Evolutionary conservation across 2,888 invertebrate species (phyloP), one percentile per base, ranked within the genome.

Genomic region (Entomobrya proxima): DNA sequence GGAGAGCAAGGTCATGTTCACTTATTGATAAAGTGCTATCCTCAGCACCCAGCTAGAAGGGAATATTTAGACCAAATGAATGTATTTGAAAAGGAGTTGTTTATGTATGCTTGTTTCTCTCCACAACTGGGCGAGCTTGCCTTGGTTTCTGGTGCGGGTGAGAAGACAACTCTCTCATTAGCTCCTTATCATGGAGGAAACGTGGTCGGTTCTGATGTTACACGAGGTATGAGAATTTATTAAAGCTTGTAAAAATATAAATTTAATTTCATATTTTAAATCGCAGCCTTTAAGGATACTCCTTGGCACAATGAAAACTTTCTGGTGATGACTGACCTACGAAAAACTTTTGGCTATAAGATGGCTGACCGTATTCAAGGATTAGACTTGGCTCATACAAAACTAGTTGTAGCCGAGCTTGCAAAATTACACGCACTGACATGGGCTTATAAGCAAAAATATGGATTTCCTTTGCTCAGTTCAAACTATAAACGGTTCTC

Each of bases 291-390:
- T 44, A 77, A 52, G n/a, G 37, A 30, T 18, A 58, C 27, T 11
- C 69, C 55, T 9, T 84, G 83, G 83, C 35, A 55, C 2, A 77
- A 69, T 0, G 83, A 84, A 69, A 84, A 77, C 24, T 84, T 84
- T 21, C 52, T 84, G 24, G 18, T 84, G 5, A 77, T 84, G 83
- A 77, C 83, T 3, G 83, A 84, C 40, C 35, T 84, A 3, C 74
- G 83, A 15, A 84, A 81, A 40, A 72, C 76, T 0, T 61, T 27
- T 6, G 90, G 89, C 0, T 90, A 75, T 67, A 75, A 47, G 47
- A 90, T 90, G 90, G 86, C 76, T 4, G 84, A 89, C 30, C 84
- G 89, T 15, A 40, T 24, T 0, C 7, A 27, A 0, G 89, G 89
- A 0, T 58, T 90, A 7, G 89, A 88, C 64, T 47, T 88, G 9